These are phyloP conservation scores for Diachrysia chrysitis DNA, from an alignment of 2,888 invertebrate species.

Conservation along the genomic window DNA sequence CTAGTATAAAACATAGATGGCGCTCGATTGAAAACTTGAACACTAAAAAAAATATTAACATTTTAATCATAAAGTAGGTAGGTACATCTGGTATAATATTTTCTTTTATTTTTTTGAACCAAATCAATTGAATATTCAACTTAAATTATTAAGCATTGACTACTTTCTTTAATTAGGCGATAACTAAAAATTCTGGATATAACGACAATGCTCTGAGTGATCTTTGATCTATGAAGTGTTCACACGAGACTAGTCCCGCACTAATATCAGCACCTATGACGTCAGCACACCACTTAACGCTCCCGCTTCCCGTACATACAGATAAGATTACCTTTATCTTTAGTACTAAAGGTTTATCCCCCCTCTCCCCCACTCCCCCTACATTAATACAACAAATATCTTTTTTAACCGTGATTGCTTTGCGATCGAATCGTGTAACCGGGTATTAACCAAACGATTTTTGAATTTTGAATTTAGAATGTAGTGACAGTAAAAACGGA, in stretches of 20 bases:
- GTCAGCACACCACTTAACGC: constrained; percentile 48
- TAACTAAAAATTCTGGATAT: too few relatives aligned
- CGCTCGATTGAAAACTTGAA: constrained; percentile 12
- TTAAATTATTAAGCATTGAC: too few relatives aligned
- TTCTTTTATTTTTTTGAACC: too few relatives aligned
- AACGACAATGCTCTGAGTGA: too few relatives aligned
- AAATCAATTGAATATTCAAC: too few relatives aligned
- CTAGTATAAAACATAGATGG: constrained; percentile 22
- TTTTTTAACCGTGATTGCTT: constrained; percentile 39
- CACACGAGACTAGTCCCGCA: not conserved
- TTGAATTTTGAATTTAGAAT: not conserved
- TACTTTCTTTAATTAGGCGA: too few relatives aligned
- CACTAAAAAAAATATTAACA: too few relatives aligned
- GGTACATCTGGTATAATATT: too few relatives aligned
- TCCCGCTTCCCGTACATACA: constrained; percentile 49
- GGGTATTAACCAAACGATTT: not conserved
- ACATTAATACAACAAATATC: constrained; percentile 19
- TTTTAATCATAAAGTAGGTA: too few relatives aligned
- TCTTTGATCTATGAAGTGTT: not conserved
- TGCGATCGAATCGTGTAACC: not conserved
- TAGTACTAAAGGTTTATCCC: constrained; percentile 41
- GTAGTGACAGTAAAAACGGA: not conserved
- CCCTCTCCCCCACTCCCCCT: constrained; percentile 40
- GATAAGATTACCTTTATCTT: constrained; percentile 54
- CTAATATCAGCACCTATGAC: constrained; percentile 23